A percentile compares a stretch with the other conserved stretches of the same genome.
Conservation (phyloP, 2,113 vertebrate species). For the Otolemur garnettii region DNA sequence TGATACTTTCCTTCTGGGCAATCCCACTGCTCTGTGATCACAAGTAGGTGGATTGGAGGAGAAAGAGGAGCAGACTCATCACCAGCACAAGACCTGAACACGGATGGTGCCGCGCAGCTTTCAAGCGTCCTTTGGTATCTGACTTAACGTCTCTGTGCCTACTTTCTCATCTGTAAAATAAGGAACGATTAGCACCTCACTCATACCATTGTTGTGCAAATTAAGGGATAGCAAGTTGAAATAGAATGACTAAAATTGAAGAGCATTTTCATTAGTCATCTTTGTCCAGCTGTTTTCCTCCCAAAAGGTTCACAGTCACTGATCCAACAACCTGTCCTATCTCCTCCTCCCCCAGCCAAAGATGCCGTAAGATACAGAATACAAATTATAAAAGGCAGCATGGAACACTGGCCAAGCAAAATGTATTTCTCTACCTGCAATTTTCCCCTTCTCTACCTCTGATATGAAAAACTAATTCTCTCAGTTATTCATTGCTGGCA, state of each 20-base stretch:
- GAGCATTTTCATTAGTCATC: slow-evolving; percentile 50
- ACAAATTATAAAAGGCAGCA: slow-evolving; percentile 61
- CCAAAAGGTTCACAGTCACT: background rate
- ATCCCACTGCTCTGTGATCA: background rate
- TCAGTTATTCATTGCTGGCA: slow-evolving; percentile 76
- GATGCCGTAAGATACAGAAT: slow-evolving; percentile 29
- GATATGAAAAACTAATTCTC: slow-evolving; percentile 76
- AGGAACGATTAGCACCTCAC: background rate
- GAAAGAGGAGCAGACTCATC: background rate
- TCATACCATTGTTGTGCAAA: background rate
- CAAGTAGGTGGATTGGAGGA: background rate
- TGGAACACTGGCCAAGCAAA: slow-evolving; percentile 66
- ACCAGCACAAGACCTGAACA: background rate
- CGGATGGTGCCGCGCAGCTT: background rate
- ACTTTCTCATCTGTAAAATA: background rate
- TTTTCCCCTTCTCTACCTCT: slow-evolving; percentile 63
- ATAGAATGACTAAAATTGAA: slow-evolving; percentile 18
- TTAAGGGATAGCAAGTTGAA: slow-evolving; percentile 24
- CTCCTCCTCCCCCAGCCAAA: background rate
- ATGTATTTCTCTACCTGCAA: slow-evolving; percentile 58
- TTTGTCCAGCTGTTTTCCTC: slow-evolving; percentile 36
- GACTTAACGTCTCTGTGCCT: background rate
- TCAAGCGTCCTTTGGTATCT: background rate
- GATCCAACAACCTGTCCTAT: background rate
- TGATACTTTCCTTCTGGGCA: background rate